Percentiles rank a stretch among this genome's conserved stretches.
Conservation (phyloP, 2,888 invertebrate genomes). For the Pachliopta kotzebuea region DNA sequence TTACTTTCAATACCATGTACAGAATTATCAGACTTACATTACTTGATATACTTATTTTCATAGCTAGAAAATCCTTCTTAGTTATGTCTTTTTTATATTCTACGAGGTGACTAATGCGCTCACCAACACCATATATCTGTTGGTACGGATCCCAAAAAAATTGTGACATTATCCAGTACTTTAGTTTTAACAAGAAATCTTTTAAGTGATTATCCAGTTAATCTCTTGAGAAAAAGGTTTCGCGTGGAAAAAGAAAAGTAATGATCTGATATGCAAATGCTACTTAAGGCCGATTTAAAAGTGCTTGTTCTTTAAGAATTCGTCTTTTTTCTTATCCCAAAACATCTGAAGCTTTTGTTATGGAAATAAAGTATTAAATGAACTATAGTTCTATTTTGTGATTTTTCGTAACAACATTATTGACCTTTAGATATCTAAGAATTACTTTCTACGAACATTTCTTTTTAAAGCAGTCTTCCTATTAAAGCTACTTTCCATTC, state of each 20-base stretch:
- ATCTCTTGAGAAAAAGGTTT: constrained; percentile 5
- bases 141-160: not conserved
- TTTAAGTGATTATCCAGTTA: constrained; percentile 8
- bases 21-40: too few species aligned
- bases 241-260: not conserved
- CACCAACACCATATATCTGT: not conserved
- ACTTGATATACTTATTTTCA: too few species aligned
- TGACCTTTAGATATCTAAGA: too few species aligned
- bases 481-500: too few species aligned
- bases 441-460: too few species aligned
- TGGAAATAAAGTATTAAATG: not conserved
- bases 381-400: not conserved
- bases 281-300: not conserved
- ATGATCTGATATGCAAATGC: constrained; percentile 6
- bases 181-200: not conserved
- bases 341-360: not conserved
- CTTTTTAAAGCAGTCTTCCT: too few species aligned
- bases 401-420: too few species aligned
- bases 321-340: not conserved
- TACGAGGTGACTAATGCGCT: too few species aligned
- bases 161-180: not conserved
- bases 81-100: too few species aligned
- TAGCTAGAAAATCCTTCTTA: too few species aligned
- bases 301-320: not conserved
- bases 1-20: too few species aligned